Evolutionary conservation across 2,888 invertebrate genomes (phyloP).

Genomic region (Cerastis rubricosa): DNA sequence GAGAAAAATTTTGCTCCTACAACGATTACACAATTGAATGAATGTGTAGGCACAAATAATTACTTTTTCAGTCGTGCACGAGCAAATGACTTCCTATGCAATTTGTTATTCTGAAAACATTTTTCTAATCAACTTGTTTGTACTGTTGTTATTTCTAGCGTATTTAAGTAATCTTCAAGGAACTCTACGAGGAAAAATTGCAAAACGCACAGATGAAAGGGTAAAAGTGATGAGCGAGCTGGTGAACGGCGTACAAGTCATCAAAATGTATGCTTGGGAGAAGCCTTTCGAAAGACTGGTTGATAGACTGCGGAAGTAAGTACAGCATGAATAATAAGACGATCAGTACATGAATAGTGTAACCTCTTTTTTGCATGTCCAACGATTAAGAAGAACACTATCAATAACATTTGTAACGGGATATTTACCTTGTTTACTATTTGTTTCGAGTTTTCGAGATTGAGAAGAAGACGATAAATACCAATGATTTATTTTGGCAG

Average conservation of each 20-base stretch:
- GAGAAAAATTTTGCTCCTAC: slow-evolving; percentile 39
- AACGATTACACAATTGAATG: slow-evolving; percentile 17
- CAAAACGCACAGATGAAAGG: slow-evolving; percentile 93
- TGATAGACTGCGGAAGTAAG: slow-evolving; percentile 92
- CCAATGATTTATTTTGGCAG: slow-evolving; percentile 78
- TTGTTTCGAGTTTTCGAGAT: too few relatives aligned
- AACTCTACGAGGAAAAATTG: slow-evolving; percentile 91
- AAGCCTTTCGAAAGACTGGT: slow-evolving; percentile 94
- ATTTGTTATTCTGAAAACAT: slow-evolving; percentile 23
- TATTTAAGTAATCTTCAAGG: slow-evolving; percentile 87
- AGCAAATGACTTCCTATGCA: slow-evolving; percentile 25
- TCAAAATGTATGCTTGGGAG: slow-evolving; percentile 97
- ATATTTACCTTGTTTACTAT: too few relatives aligned
- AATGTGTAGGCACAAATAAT: slow-evolving; percentile 2
- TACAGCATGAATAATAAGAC: slow-evolving; percentile 48
- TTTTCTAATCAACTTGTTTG: neutral
- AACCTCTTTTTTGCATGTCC: neutral
- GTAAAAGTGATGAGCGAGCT: slow-evolving; percentile 95
- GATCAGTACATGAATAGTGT: neutral
- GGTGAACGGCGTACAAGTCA: slow-evolving; percentile 94
- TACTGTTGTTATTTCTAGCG: slow-evolving; percentile 75
- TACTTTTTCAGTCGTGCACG: slow-evolving; percentile 8
- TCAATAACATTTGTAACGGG: too few relatives aligned
- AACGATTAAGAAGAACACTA: neutral
- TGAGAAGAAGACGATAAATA: neutral